Conservation (phyloP, 1,140 invertebrate genomes). For the Saccostrea cuccullata region DNA sequence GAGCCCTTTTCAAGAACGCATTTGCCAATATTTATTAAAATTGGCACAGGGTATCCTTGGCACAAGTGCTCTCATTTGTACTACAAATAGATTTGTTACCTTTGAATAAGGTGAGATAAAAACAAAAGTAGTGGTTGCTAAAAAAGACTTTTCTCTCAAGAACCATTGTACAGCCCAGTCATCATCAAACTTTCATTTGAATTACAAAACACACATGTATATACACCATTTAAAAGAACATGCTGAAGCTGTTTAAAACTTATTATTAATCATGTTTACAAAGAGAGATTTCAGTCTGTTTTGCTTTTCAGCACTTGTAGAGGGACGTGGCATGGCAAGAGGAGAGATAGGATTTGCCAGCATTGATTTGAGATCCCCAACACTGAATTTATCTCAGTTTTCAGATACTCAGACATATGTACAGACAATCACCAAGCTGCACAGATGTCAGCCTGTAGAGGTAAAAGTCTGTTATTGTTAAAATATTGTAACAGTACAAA, state of each 20-base stretch:
- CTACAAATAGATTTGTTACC: not conserved
- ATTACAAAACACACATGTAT: not conserved
- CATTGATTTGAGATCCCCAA: constrained; percentile 87
- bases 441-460: constrained; percentile 89
- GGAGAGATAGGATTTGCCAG: constrained; percentile 94
- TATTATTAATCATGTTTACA: not conserved
- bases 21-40: not conserved
- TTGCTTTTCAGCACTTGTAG: constrained; percentile 84
- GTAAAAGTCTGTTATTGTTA: constrained; percentile 79
- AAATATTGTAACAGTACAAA: not conserved
- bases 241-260: not conserved
- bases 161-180: not conserved
- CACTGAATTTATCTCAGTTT: constrained; percentile 90
- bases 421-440: constrained; percentile 89
- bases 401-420: constrained; percentile 90
- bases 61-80: not conserved
- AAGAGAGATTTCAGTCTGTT: not conserved
- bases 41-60: not conserved
- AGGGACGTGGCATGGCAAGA: constrained; percentile 89
- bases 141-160: not conserved
- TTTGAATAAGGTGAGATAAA: not conserved
- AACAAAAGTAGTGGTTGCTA: not conserved
- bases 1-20: too few species aligned
- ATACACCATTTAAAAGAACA: not conserved
- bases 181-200: not conserved